Conservation (phyloP, 2,113 vertebrate species). For the Orientallactaga bullata region DNA sequence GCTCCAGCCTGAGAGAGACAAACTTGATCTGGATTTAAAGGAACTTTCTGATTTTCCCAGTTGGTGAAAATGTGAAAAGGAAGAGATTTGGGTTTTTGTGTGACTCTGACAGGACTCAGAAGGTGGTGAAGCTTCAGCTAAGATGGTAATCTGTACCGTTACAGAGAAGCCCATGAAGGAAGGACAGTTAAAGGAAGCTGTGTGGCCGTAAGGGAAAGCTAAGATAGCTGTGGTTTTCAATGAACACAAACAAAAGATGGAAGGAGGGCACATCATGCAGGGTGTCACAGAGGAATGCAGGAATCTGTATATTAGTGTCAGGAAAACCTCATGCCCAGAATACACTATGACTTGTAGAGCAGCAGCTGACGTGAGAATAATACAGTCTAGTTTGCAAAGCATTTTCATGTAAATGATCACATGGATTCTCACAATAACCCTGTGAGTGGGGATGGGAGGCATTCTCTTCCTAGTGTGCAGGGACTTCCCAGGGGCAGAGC, state of each 20-base stretch:
- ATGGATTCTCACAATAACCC: slow-evolving; percentile 45
- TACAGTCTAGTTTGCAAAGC: slow-evolving; percentile 31
- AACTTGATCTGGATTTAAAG: background rate
- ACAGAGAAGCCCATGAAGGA: background rate
- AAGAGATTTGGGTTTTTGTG: background rate
- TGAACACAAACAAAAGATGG: slow-evolving; percentile 57
- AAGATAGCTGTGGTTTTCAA: slow-evolving; percentile 19
- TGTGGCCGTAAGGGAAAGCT: background rate
- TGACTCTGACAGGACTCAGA: background rate
- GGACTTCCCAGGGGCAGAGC: slow-evolving; percentile 44
- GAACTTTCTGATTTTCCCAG: slow-evolving; percentile 5
- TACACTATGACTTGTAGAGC: slow-evolving; percentile 53
- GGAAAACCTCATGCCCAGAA: slow-evolving; percentile 65
- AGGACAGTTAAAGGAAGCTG: background rate
- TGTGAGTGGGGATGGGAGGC: slow-evolving; percentile 3
- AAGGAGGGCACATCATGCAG: slow-evolving; percentile 11
- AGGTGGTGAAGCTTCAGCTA: background rate
- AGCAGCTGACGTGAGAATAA: slow-evolving; percentile 70
- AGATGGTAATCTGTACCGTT: background rate
- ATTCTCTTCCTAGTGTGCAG: slow-evolving; percentile 22
- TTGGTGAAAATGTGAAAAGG: background rate
- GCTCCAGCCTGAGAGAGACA: background rate
- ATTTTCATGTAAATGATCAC: slow-evolving; percentile 75
- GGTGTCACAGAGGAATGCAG: slow-evolving; percentile 57
- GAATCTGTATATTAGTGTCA: slow-evolving; percentile 72